Conservation (phyloP, 2,888 invertebrate genomes). For the Gasteruption jaculator region DNA sequence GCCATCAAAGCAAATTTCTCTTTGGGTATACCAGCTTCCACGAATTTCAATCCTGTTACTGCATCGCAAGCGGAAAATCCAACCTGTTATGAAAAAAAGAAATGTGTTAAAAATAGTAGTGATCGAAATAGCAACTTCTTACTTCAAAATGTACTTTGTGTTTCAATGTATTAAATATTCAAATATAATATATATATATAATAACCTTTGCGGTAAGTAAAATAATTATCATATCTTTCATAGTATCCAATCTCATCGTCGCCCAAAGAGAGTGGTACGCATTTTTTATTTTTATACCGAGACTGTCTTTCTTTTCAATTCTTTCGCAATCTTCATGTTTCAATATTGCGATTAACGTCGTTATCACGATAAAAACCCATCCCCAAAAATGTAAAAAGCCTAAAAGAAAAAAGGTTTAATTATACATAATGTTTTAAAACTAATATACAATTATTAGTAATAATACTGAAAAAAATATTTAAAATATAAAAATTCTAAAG, state of each 20-base stretch:
- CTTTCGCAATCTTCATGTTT: constrained; percentile 67
- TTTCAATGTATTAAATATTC: neutral
- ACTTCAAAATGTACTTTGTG: constrained; percentile 8
- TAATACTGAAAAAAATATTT: constrained; percentile 16
- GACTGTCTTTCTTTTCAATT: constrained; percentile 45
- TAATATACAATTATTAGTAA: constrained; percentile 4
- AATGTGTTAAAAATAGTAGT: constrained; percentile 1
- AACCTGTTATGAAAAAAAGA: constrained; percentile 63
- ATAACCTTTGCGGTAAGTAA: constrained; percentile 85
- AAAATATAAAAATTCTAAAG: neutral
- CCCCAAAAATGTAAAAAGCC: constrained; percentile 96
- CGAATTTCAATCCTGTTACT: constrained; percentile 89
- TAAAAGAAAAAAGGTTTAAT: constrained; percentile 38
- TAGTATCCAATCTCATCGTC: constrained; percentile 78
- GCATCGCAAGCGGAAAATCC: constrained; percentile 95
- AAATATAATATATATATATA: constrained; percentile 1
- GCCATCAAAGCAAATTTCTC: constrained; percentile 91
- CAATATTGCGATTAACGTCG: constrained; percentile 83
- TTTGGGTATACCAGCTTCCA: constrained; percentile 94
- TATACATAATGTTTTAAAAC: constrained; percentile 9
- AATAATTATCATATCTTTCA: constrained; percentile 73
- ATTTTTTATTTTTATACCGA: constrained; percentile 57
- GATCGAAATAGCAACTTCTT: neutral
- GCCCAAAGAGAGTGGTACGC: constrained; percentile 81
- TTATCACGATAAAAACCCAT: constrained; percentile 81